Conservation (phyloP, 2,888 invertebrate species). For the Euzophera pinguis region DNA sequence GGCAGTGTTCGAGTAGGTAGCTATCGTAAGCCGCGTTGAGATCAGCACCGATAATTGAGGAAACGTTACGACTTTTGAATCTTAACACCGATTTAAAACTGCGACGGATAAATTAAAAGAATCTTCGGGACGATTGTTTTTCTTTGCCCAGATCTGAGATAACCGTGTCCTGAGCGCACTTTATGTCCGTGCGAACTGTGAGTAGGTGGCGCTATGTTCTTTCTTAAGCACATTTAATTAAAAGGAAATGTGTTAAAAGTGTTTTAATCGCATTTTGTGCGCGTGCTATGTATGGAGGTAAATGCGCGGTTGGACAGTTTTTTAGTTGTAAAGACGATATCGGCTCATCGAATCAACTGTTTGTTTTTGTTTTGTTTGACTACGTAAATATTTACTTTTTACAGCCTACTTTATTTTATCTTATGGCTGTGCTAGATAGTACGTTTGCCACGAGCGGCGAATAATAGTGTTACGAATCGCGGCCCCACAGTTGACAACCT, state of each 20-base stretch:
- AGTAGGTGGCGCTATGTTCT: slow-evolving; percentile 54
- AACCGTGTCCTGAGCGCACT: slow-evolving; percentile 65
- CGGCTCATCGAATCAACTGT: background rate
- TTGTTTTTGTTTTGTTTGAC: background rate
- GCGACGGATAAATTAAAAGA: slow-evolving; percentile 75
- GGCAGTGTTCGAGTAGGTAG: slow-evolving; percentile 58
- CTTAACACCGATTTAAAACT: slow-evolving; percentile 76
- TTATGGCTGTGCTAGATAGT: too few relatives aligned
- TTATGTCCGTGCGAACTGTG: slow-evolving; percentile 59
- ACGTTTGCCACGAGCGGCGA: too few relatives aligned
- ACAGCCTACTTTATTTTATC: too few relatives aligned
- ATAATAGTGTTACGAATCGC: too few relatives aligned
- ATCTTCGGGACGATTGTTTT: slow-evolving; percentile 63
- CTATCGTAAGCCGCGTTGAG: slow-evolving; percentile 64
- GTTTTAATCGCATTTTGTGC: slow-evolving; percentile 3
- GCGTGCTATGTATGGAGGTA: slow-evolving; percentile 1
- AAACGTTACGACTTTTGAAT: slow-evolving; percentile 69
- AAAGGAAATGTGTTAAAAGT: slow-evolving; percentile 28
- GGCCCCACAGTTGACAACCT: too few relatives aligned
- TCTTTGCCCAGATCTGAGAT: slow-evolving; percentile 58
- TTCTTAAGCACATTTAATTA: slow-evolving; percentile 49
- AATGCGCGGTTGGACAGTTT: background rate
- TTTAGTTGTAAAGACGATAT: background rate
- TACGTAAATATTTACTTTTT: too few relatives aligned
- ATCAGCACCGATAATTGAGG: slow-evolving; percentile 70